These are phyloP conservation scores for Eutolmus rufibarbis DNA, from an alignment of 2,888 invertebrate species.

Conservation along the genomic window DNA sequence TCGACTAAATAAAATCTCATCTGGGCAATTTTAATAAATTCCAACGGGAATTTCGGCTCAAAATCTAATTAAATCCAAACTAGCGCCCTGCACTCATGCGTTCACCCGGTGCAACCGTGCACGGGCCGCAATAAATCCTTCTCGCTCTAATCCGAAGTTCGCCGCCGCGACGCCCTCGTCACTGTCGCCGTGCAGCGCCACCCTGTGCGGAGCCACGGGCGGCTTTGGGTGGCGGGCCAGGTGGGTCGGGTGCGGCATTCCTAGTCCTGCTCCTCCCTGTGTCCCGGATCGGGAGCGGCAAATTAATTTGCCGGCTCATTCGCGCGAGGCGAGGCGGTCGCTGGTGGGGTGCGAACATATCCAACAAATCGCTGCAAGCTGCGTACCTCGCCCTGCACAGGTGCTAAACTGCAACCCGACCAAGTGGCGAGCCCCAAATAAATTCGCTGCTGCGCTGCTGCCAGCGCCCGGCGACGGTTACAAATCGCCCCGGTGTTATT, in stretches of 20 bases:
- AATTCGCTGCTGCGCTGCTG: not conserved
- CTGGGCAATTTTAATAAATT: constrained; percentile 14
- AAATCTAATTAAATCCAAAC: constrained; percentile 23
- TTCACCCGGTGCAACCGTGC: not conserved
- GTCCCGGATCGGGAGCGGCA: not conserved
- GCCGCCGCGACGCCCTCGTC: not conserved
- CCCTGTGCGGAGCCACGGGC: not conserved
- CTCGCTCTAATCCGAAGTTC: not conserved
- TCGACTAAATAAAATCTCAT: not conserved
- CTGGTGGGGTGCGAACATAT: not conserved
- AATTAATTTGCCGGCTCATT: constrained; percentile 22
- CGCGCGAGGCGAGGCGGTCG: not conserved
- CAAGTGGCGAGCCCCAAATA: not conserved
- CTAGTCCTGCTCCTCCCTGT: not conserved
- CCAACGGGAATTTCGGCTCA: not conserved
- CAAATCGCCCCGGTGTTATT: not conserved
- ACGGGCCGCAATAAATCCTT: not conserved
- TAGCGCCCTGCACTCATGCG: constrained; percentile 20
- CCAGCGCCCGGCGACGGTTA: not conserved
- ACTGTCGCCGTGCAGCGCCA: not conserved
- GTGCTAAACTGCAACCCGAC: not conserved
- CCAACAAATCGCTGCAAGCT: not conserved
- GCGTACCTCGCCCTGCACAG: not conserved
- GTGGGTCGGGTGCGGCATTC: not conserved
- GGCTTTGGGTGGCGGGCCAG: not conserved